A percentile compares a stretch with the other conserved stretches of the same genome.
Evolutionary conservation across 2,888 invertebrate genomes (phyloP).

Genomic region (Philhelius pedissequus): DNA sequence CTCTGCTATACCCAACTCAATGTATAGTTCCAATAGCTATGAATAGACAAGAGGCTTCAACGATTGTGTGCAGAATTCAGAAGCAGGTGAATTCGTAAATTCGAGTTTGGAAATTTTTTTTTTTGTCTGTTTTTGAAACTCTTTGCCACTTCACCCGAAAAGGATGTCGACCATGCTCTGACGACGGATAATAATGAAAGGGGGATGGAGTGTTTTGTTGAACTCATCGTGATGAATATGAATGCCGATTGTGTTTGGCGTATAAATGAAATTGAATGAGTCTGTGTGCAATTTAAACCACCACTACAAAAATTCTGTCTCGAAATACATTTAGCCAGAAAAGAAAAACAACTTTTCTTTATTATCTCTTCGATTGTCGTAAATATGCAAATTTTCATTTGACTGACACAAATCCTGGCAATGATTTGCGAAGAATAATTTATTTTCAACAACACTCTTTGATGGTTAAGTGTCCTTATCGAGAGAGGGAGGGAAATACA

Average conservation of each 20-base stretch:
- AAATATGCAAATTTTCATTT: constrained; percentile 53
- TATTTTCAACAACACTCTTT: constrained; percentile 13
- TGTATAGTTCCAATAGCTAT: constrained; percentile 12
- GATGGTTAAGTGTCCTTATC: background rate
- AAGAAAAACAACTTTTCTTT: constrained; percentile 37
- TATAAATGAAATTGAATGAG: constrained; percentile 15
- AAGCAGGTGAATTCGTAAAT: constrained; percentile 39
- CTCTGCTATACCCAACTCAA: constrained; percentile 12
- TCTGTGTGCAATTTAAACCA: background rate
- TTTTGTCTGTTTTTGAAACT: constrained; percentile 1
- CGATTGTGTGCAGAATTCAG: constrained; percentile 54
- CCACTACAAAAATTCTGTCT: too few relatives aligned
- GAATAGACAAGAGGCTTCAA: constrained; percentile 53
- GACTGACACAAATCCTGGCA: constrained; percentile 57
- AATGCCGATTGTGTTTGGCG: constrained; percentile 8
- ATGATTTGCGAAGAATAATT: constrained; percentile 56
- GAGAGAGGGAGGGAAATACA: background rate
- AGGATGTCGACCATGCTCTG: constrained; percentile 29
- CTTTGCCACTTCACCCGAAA: constrained; percentile 35
- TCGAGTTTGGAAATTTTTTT: background rate
- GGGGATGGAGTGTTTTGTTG: constrained; percentile 40
- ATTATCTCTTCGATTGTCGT: constrained; percentile 37
- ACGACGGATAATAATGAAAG: background rate
- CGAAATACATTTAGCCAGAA: constrained; percentile 7
- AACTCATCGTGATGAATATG: constrained; percentile 48